Base-by-base conservation (phyloP, 2,888 invertebrate species). In the Dascillus cervinus region DNA sequence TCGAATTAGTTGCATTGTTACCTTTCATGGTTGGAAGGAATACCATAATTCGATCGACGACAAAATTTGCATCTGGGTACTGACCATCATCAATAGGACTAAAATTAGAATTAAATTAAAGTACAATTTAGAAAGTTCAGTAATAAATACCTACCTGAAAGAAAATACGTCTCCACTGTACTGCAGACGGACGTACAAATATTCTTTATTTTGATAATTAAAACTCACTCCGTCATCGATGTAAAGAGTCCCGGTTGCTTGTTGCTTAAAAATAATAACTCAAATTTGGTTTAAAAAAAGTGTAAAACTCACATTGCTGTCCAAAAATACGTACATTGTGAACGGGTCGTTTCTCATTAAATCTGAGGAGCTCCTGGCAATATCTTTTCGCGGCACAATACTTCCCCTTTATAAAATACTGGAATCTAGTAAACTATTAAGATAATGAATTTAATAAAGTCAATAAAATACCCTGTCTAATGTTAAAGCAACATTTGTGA, bases 281-380 rank as follows among this genome's bases (percentile, higher is more conserved):
- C n/a, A n/a, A n/a, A n/a, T n/a, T n/a, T n/a, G n/a, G n/a, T n/a
- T 17, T 17, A 6, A 17, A 17, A 17, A 17, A 17, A 17, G 17
- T 6, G 17, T 8, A 17, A 8, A 17, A 63, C 67, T 66, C 47
- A 79, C 79, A 34, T 81, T 70, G 15, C 62, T 60, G 59, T 92
- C 82, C 2, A 94, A 65, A 0, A 90, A 85, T 0, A 96, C 77
- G 31, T 90, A 72, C 1, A 98, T 66, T 0, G 98, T 97, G 64
- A 86, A 90, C 0, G 98, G 97, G 67, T 98, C 98, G 55, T 88
- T 70, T 3, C 75, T 76, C 81, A 89, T 92, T 0, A 94, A 73
- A 0, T 78, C 68, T 0, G 95, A 81, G 0, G 94, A 76, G 22
- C 96, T 75, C 1, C 97, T 78, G 32, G 87, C 79, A 39, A 96